Base-by-base conservation (phyloP, 1,140 invertebrate genomes). In the Cepaea nemoralis region DNA sequence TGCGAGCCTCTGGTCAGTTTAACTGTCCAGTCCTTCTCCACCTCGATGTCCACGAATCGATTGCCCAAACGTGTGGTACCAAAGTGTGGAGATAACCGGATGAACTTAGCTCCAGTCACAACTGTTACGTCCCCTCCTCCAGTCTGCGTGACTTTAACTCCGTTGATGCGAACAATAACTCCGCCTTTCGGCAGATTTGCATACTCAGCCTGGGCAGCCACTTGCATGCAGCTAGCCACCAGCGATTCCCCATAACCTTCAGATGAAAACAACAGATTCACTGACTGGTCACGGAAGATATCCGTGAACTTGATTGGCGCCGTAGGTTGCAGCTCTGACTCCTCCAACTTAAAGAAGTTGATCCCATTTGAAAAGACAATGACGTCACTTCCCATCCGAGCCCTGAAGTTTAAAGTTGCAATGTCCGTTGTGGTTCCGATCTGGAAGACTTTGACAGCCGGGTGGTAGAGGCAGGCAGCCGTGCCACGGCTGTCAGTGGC, bases 181-280 rank as follows among this genome's bases (percentile, higher is more conserved):
- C 84, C 84, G 5, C 87, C 88, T 81, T 87, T 86, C 1, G 85
- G 83, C 6, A 86, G 81, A 27, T 85, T 81, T 24, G 85, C 82
- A 67, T 87, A 88, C 45, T 86, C 86, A 5, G 88, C 85, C n/a
- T 78, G 81, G 22, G 87, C 79, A n/a, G 86, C 83, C 19, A 86
- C 74, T 33, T 86, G 82, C 66, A 85, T 70, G 66, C 85, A 89
- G 66, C 86, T 83, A 0, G 83, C 31, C 2, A 90, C 80, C 24
- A 87, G 63, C 48, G 84, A 83, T 22, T 85, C 80, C 0, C 86
- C 87, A 77, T 85, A 86, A 8, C 85, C 83, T 31, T 84, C 79
- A 12, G 87, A 85, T 2, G 87, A 83, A 79, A 89, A 90, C 1
- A 90, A 83, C 35, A 89, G 83, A 42, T 85, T 84, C 24, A 89